Conservation (phyloP, 2,797 vertebrate genomes). For the Periparus ater region DNA sequence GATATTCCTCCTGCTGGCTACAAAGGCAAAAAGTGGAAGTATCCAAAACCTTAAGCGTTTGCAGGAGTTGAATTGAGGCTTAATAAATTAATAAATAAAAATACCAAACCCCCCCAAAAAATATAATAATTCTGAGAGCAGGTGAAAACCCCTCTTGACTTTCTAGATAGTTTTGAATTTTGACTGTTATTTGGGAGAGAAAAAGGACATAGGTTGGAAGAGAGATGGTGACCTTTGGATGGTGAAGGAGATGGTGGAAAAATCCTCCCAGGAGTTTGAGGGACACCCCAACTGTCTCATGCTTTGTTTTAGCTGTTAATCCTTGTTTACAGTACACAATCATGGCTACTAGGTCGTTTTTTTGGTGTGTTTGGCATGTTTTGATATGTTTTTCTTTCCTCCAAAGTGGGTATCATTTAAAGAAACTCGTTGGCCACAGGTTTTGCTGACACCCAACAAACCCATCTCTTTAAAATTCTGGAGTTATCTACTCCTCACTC, state of each 20-base stretch:
- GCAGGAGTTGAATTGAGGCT: neutral
- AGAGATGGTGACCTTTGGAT: neutral
- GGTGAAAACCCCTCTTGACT: neutral
- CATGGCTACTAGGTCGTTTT: neutral
- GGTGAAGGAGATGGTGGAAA: neutral
- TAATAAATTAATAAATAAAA: neutral
- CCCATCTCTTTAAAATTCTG: neutral
- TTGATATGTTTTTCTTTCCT: neutral
- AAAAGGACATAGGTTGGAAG: neutral
- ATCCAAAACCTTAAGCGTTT: neutral
- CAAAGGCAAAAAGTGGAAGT: neutral
- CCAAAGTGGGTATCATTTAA: neutral
- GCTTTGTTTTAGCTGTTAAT: neutral
- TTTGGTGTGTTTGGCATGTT: fast-evolving
- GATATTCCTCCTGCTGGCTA: neutral
- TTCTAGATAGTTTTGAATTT: neutral
- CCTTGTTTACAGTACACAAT: neutral
- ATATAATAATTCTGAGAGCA: neutral
- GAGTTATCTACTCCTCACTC: neutral
- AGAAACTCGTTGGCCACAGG: fast-evolving
- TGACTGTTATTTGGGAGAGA: neutral
- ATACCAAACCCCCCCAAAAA: neutral
- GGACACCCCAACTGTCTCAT: fast-evolving
- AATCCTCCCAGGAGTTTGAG: neutral
- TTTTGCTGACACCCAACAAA: neutral